These are phyloP conservation scores for Palythoa heliodiscus DNA, from an alignment of 92 coral and sea anemone species.

Conservation along the genomic window DNA sequence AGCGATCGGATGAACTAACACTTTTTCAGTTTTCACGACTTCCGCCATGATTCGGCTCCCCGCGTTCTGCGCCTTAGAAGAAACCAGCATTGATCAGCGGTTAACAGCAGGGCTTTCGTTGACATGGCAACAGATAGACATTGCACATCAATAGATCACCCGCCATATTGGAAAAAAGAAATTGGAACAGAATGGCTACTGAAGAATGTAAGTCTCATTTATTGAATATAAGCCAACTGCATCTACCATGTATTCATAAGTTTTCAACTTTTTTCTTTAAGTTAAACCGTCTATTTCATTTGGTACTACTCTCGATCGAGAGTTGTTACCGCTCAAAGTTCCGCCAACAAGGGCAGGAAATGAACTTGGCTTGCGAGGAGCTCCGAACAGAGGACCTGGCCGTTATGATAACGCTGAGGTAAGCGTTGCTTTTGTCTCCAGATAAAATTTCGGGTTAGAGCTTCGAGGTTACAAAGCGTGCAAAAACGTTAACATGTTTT, in stretches of 20 bases:
- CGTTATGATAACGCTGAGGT: constrained; percentile 97
- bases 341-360: constrained; percentile 95
- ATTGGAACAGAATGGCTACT: background rate
- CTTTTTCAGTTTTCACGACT: background rate
- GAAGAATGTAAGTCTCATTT: background rate
- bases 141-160: too few relatives aligned
- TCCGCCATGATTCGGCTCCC: background rate
- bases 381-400: constrained; percentile 94
- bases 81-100: background rate
- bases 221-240: background rate
- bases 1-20: background rate
- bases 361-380: constrained; percentile 76
- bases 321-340: constrained; percentile 81
- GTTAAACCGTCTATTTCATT: constrained; percentile 67
- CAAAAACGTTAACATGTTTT: too few relatives aligned
- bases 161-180: background rate
- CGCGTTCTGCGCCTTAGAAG: background rate
- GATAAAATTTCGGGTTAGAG: background rate
- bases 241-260: too few relatives aligned
- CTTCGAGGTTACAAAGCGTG: background rate
- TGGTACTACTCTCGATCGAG: constrained; percentile 92
- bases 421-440: background rate
- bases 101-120: background rate
- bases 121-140: constrained; percentile 2
- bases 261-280: constrained; percentile 10